Conservation (phyloP, 2,113 vertebrate genomes). For the Turdus rufiventris region DNA sequence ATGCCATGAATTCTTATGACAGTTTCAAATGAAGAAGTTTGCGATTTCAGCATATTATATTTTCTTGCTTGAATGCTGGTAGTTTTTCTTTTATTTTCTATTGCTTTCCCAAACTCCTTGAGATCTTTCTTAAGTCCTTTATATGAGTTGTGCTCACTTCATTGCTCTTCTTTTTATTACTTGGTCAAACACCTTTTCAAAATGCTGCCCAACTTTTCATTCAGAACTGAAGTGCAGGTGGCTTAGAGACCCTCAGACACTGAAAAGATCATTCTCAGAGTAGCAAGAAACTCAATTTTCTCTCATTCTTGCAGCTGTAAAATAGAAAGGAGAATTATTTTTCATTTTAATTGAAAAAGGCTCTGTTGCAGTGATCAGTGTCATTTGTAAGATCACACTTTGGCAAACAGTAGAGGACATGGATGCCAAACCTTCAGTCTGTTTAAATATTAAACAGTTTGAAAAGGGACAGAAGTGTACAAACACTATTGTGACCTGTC, state of each 20-base stretch:
- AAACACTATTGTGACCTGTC: background rate
- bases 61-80: background rate
- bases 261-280: background rate
- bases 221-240: background rate
- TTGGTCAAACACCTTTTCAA: background rate
- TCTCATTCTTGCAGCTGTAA: background rate
- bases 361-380: background rate
- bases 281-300: background rate
- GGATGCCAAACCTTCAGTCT: background rate
- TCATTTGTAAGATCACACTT: background rate
- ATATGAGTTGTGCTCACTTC: background rate
- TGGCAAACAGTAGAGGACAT: background rate
- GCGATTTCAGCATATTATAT: background rate
- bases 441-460: background rate
- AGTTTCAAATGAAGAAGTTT: background rate
- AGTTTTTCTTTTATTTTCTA: background rate
- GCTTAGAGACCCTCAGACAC: background rate
- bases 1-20: background rate
- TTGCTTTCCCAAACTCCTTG: background rate
- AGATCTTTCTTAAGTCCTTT: background rate
- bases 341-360: background rate
- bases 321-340: background rate
- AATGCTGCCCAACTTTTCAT: background rate
- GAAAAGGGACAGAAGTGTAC: background rate
- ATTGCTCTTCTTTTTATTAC: background rate